Conservation (phyloP, 2,797 vertebrate species). For the Alfaro cultratus region DNA sequence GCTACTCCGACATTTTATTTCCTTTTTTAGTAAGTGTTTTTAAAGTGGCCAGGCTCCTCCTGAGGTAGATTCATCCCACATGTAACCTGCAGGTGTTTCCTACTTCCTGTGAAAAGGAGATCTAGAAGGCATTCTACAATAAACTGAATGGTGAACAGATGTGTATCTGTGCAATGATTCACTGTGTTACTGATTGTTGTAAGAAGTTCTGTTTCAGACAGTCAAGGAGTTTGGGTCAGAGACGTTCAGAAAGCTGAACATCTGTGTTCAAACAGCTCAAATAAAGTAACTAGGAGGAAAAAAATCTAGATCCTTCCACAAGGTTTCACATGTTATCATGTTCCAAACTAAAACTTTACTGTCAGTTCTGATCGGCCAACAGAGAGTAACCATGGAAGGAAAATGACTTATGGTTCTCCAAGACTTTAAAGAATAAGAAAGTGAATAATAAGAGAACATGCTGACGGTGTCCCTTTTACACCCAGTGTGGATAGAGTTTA, state of each 20-base stretch:
- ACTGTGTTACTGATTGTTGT: neutral
- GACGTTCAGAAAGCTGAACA: neutral
- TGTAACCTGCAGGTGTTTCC: conserved; percentile 79
- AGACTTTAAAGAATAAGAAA: neutral
- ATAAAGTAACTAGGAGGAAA: neutral
- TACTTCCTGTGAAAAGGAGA: conserved; percentile 67
- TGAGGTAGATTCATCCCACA: conserved; percentile 59
- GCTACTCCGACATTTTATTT: conserved; percentile 48
- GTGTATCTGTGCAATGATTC: conserved; percentile 5
- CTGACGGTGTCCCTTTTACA: no score
- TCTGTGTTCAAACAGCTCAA: neutral
- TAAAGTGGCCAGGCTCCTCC: conserved; percentile 27
- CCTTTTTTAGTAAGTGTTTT: conserved; percentile 51
- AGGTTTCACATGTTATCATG: neutral
- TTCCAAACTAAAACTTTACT: neutral
- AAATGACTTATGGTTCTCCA: neutral
- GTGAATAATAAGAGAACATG: neutral
- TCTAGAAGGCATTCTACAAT: conserved; percentile 76
- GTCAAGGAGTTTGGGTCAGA: neutral
- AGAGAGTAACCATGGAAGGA: neutral
- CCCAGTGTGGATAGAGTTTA: neutral
- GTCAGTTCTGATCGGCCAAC: neutral
- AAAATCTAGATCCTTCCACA: neutral
- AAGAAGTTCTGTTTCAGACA: neutral
- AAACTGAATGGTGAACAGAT: conserved; percentile 73